A percentile compares a stretch with the other conserved stretches of the same genome.
Evolutionary conservation across 2,888 invertebrate species (phyloP).

Genomic region (Leptothorax acervorum): DNA sequence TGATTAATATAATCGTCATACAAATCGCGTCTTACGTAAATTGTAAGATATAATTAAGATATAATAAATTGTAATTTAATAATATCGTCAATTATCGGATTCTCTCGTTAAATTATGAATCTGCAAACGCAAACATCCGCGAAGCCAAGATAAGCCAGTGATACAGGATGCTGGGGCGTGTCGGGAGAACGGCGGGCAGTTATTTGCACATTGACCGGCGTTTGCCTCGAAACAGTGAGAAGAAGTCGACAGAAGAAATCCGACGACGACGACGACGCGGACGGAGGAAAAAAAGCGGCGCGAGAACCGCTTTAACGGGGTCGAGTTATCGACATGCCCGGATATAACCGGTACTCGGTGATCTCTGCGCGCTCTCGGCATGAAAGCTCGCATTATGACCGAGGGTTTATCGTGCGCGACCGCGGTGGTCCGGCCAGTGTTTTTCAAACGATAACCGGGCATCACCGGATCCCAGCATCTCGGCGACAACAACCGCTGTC

Average conservation of each 20-base stretch:
- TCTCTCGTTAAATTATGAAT: slow-evolving; percentile 1
- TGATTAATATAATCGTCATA: neutral
- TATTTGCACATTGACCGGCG: slow-evolving; percentile 73
- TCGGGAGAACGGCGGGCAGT: slow-evolving; percentile 47
- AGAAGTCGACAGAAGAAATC: slow-evolving; percentile 58
- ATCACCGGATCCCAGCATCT: slow-evolving; percentile 79
- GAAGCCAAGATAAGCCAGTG: neutral
- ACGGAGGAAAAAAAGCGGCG: slow-evolving; percentile 56
- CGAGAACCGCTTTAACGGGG: slow-evolving; percentile 77
- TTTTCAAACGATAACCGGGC: slow-evolving; percentile 82
- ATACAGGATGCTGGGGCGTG: neutral
- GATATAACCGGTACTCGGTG: slow-evolving; percentile 77
- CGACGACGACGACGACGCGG: slow-evolving; percentile 51
- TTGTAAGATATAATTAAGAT: neutral
- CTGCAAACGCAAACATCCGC: slow-evolving; percentile 13
- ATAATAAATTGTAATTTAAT: neutral
- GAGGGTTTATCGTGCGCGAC: slow-evolving; percentile 79
- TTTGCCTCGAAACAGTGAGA: slow-evolving; percentile 49
- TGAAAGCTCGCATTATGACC: slow-evolving; percentile 74
- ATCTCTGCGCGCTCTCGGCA: slow-evolving; percentile 74
- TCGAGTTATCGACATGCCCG: slow-evolving; percentile 79
- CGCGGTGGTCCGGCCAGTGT: slow-evolving; percentile 75
- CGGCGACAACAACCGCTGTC: slow-evolving; percentile 53
- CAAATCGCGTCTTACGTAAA: neutral
- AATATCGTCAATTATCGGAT: neutral